Evolutionary conservation across 2,888 invertebrate species (phyloP).

Genomic region (Odontothrips loti): DNA sequence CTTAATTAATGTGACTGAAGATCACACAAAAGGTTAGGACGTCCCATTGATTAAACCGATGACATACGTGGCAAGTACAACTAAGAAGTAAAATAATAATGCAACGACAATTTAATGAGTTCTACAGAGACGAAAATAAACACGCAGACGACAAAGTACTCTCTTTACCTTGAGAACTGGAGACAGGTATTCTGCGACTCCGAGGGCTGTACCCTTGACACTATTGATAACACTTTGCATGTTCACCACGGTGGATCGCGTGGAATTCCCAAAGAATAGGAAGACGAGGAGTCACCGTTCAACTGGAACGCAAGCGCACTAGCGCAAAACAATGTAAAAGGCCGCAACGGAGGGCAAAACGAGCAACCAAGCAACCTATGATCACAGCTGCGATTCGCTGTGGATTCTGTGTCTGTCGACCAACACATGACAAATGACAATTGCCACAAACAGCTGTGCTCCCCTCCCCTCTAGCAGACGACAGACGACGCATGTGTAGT

Average conservation of each 20-base stretch:
- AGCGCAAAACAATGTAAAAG: too few species aligned
- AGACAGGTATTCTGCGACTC: conserved; percentile 93
- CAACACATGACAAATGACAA: too few species aligned
- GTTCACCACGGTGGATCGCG: not conserved
- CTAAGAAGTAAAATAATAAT: not conserved
- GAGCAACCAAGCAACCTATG: too few species aligned
- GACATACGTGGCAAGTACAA: too few species aligned
- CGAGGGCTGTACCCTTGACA: conserved; percentile 91
- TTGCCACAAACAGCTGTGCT: too few species aligned
- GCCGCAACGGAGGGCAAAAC: too few species aligned
- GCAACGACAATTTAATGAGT: not conserved
- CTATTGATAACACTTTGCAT: conserved; percentile 97
- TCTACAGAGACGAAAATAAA: not conserved
- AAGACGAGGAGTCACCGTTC: too few species aligned
- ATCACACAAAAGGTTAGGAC: not conserved
- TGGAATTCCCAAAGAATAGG: not conserved
- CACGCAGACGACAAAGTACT: not conserved
- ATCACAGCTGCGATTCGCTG: too few species aligned
- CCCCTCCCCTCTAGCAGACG: too few species aligned
- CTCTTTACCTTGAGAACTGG: conserved; percentile 84
- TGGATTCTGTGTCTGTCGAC: too few species aligned
- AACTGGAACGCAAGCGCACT: too few species aligned
- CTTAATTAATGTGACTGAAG: not conserved
- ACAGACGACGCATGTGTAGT: too few species aligned
- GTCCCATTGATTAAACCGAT: not conserved